A percentile compares a stretch with the other conserved stretches of the same genome.
phyloP scores from a whole-genome alignment of 2,888 invertebrate species.

The Fissipunctia ypsillon region DNA sequence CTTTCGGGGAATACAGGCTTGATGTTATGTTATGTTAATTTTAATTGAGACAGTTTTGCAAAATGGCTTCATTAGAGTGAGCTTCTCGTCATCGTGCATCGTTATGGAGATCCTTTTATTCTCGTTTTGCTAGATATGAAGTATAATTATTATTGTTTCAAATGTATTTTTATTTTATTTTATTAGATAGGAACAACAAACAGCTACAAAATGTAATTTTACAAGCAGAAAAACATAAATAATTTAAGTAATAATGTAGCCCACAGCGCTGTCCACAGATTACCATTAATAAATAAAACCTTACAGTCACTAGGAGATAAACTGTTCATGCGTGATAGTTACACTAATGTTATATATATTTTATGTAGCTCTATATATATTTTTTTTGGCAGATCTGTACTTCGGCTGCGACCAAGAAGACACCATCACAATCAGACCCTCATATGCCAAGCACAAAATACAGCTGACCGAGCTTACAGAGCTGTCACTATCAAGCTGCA shows the following conservation, averaged over 20 bases:
- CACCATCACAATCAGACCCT: constrained; percentile 97
- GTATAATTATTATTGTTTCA: background rate
- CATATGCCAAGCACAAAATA: constrained; percentile 97
- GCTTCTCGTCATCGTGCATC: background rate
- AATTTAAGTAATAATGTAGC: too few species aligned
- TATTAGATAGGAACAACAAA: too few species aligned
- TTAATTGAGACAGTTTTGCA: constrained; percentile 6
- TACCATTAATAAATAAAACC: too few species aligned
- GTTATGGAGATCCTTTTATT: background rate
- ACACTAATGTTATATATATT: too few species aligned
- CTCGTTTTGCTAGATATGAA: background rate
- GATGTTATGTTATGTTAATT: too few species aligned
- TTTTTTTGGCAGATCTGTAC: constrained; percentile 89
- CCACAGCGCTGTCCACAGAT: too few species aligned
- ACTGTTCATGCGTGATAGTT: too few species aligned
- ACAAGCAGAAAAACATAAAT: too few species aligned
- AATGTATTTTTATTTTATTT: too few species aligned
- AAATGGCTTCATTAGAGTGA: background rate
- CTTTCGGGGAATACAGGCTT: too few species aligned
- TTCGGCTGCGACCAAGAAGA: constrained; percentile 96
- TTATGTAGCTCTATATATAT: background rate
- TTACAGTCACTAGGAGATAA: too few species aligned
- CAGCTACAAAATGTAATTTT: too few species aligned
- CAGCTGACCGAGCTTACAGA: constrained; percentile 96
- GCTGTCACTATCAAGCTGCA: constrained; percentile 95